Evolutionary conservation across 2,888 invertebrate species (phyloP).

Genomic region (Tenthredo scrophulariae): DNA sequence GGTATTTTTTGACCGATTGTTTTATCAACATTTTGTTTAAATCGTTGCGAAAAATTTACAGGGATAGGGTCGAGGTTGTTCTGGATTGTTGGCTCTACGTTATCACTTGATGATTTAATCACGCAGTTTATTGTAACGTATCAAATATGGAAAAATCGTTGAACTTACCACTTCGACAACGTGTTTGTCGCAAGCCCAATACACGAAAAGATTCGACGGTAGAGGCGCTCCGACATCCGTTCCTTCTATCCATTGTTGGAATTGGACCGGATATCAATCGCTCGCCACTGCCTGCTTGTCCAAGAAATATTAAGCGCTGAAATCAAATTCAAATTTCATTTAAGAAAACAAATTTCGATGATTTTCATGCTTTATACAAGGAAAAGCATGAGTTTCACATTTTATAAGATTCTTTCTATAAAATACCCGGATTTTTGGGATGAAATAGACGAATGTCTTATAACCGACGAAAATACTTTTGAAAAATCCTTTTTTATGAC

Average conservation of each 20-base stretch:
- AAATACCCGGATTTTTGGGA: neutral
- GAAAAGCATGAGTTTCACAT: neutral
- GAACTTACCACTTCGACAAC: conserved; percentile 74
- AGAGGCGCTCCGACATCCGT: conserved; percentile 63
- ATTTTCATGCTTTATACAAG: neutral
- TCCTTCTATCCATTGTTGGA: neutral
- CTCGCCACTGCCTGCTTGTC: conserved; percentile 6
- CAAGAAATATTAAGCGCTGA: neutral
- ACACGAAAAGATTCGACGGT: conserved; percentile 60
- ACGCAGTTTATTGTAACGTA: neutral
- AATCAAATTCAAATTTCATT: neutral
- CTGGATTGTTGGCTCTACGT: neutral
- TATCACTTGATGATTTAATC: neutral
- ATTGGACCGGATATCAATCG: neutral
- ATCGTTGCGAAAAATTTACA: conserved; percentile 44
- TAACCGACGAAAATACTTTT: neutral
- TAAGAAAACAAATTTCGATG: neutral
- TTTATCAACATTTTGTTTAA: conserved; percentile 55
- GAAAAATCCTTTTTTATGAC: neutral
- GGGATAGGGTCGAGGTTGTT: neutral
- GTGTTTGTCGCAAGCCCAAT: conserved; percentile 73
- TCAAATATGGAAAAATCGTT: conserved; percentile 57
- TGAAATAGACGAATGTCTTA: neutral
- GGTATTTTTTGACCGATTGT: conserved; percentile 59
- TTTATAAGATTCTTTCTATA: neutral